Evolutionary conservation across 2,113 vertebrate genomes (phyloP).

Genomic region (Pampusana beccarii): DNA sequence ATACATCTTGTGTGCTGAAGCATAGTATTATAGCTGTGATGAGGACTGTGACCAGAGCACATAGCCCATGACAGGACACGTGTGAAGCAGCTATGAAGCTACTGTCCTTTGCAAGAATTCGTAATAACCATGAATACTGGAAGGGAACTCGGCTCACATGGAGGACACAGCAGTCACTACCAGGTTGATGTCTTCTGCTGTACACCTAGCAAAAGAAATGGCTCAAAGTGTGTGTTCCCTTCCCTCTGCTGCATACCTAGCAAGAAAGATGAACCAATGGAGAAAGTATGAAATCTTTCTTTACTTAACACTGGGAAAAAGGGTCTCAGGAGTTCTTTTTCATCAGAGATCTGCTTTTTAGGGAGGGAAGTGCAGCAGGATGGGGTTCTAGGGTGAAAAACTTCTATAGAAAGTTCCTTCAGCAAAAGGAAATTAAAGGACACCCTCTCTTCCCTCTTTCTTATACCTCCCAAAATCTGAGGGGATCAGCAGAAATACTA

Average conservation of each 20-base stretch:
- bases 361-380: neutral
- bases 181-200: neutral
- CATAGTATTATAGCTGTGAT: neutral
- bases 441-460: neutral
- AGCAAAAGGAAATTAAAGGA: neutral
- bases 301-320: neutral
- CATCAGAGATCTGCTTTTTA: neutral
- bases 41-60: neutral
- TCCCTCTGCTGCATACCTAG: neutral
- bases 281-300: neutral
- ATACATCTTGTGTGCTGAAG: neutral
- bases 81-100: neutral
- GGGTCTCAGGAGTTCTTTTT: neutral
- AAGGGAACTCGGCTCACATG: neutral
- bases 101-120: neutral
- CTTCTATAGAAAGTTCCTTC: neutral
- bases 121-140: neutral
- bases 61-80: neutral
- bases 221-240: fast-evolving
- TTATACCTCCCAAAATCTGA: neutral
- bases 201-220: neutral
- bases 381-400: neutral
- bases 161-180: neutral
- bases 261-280: neutral
- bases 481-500: neutral